These are phyloP conservation scores for Harpegnathos saltator DNA, from an alignment of 1,140 invertebrate genomes.

Conservation along the genomic window DNA sequence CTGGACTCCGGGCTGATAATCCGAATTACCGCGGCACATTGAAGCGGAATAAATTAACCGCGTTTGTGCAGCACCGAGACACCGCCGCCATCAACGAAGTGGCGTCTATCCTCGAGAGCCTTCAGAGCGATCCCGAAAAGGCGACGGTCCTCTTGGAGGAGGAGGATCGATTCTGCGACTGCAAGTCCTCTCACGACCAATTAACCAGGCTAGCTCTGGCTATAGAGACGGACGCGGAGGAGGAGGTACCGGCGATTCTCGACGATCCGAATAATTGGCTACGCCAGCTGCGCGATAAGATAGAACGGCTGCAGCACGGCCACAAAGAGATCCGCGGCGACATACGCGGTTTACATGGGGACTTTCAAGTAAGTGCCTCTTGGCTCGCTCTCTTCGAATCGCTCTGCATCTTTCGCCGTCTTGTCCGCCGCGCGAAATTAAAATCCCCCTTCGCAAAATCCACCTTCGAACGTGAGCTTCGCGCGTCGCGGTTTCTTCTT, in stretches of 20 bases:
- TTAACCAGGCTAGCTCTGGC: constrained; percentile 78
- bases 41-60: constrained; percentile 19
- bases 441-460: too few relatives aligned
- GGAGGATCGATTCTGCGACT: constrained; percentile 75
- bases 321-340: constrained; percentile 78
- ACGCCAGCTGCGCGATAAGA: constrained; percentile 74
- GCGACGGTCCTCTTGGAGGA: constrained; percentile 68
- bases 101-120: constrained; percentile 68
- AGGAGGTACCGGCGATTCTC: constrained; percentile 51
- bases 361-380: constrained; percentile 75
- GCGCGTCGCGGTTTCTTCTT: too few relatives aligned
- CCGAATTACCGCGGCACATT: background rate
- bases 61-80: constrained; percentile 45
- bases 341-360: constrained; percentile 73
- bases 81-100: constrained; percentile 61
- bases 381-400: background rate
- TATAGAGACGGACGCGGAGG: constrained; percentile 75
- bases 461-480: too few relatives aligned
- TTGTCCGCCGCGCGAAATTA: background rate
- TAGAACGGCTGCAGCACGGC: constrained; percentile 75
- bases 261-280: constrained; percentile 73
- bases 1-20: background rate
- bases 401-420: background rate
- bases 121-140: constrained; percentile 60
- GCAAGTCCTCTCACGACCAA: constrained; percentile 76